A percentile compares a stretch with the other conserved stretches of the same genome.
phyloP scores from a whole-genome alignment of 2,888 invertebrate genomes.

The Nipponacmea schrenckii region DNA sequence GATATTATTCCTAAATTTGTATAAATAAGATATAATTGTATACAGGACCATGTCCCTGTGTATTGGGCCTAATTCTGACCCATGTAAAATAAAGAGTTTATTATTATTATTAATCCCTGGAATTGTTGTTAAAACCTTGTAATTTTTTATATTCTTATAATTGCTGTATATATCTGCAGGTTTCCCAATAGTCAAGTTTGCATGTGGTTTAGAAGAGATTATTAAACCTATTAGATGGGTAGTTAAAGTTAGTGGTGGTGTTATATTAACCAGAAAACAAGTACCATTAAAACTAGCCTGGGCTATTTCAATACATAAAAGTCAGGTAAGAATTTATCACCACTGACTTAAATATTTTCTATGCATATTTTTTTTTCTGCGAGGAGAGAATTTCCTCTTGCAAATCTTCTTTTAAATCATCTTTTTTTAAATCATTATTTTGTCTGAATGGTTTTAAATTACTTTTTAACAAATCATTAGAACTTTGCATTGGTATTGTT shows the following conservation, averaged over 20 bases:
- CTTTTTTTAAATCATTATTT: too few species aligned
- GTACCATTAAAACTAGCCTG: conserved; percentile 92
- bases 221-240: conserved; percentile 85
- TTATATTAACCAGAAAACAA: conserved; percentile 74
- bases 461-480: neutral
- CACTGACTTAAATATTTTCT: neutral
- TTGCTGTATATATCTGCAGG: conserved; percentile 67
- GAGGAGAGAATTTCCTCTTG: neutral
- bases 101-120: too few species aligned
- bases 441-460: neutral
- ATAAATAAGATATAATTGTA: too few species aligned
- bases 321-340: conserved; percentile 70
- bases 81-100: too few species aligned
- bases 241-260: conserved; percentile 73
- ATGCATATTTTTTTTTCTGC: neutral
- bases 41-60: too few species aligned
- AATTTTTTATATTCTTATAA: too few species aligned
- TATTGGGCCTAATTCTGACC: too few species aligned
- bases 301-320: conserved; percentile 98
- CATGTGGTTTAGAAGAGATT: conserved; percentile 76
- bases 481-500: neutral
- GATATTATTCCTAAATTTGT: too few species aligned
- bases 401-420: too few species aligned
- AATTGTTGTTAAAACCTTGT: too few species aligned
- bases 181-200: conserved; percentile 70